Evolutionary conservation across 2,888 invertebrate species (phyloP).

Genomic region (Pterobdella sp.): DNA sequence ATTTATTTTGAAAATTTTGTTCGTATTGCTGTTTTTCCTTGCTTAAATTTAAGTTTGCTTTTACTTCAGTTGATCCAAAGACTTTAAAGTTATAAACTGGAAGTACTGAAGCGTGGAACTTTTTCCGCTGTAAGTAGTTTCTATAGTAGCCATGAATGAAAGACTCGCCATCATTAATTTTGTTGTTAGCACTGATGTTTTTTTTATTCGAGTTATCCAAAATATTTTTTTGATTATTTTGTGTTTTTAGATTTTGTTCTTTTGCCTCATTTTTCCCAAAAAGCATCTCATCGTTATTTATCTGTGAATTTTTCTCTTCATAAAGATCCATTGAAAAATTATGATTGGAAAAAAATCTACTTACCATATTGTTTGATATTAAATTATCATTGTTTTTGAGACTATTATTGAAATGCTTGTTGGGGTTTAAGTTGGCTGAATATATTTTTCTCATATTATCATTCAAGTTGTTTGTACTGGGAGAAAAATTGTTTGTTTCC

Average conservation of each 20-base stretch:
- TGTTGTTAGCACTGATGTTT: slow-evolving; percentile 4
- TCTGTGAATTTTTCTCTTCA: not conserved
- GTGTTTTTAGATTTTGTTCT: too few relatives aligned
- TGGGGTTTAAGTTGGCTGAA: too few relatives aligned
- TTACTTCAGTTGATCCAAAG: not conserved
- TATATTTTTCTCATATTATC: too few relatives aligned
- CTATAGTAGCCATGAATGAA: not conserved
- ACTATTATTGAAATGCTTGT: not conserved
- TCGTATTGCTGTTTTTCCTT: not conserved
- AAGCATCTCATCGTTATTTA: too few relatives aligned
- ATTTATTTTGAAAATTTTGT: not conserved
- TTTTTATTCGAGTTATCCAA: not conserved
- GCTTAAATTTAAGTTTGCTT: not conserved
- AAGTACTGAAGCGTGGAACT: slow-evolving; percentile 8
- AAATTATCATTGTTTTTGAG: not conserved
- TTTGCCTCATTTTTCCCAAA: too few relatives aligned
- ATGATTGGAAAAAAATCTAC: not conserved
- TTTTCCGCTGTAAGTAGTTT: slow-evolving; percentile 9
- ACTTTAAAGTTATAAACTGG: not conserved
- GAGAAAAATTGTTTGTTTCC: not conserved
- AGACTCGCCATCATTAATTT: not conserved
- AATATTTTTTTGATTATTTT: not conserved
- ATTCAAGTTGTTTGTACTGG: too few relatives aligned
- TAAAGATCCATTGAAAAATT: not conserved
- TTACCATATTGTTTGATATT: not conserved